These are phyloP conservation scores for Drosophila monieri DNA, from an alignment of 2,888 invertebrate species.

Conservation along the genomic window DNA sequence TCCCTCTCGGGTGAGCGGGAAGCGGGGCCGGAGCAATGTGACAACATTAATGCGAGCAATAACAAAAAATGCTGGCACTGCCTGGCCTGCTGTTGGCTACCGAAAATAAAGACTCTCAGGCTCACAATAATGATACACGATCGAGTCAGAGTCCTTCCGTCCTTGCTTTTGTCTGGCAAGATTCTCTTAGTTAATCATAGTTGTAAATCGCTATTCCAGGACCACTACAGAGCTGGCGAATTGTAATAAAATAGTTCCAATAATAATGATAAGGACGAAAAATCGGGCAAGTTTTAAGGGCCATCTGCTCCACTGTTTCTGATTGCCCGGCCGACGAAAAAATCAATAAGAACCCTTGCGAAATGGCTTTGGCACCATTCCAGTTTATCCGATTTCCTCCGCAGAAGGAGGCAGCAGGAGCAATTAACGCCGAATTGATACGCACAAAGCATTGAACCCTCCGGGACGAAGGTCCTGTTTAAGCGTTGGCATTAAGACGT, in stretches of 20 bases:
- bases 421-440: conserved; percentile 77
- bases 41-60: conserved; percentile 76
- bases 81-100: conserved; percentile 45
- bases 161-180: conserved; percentile 47
- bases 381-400: conserved; percentile 60
- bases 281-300: conserved; percentile 9
- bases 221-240: too few species aligned
- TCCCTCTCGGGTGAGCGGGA: conserved; percentile 9
- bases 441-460: conserved; percentile 72
- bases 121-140: conserved; percentile 76
- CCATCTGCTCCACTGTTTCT: conserved; percentile 24
- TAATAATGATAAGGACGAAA: background rate
- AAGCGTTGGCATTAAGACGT: conserved; percentile 75
- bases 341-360: conserved; percentile 69
- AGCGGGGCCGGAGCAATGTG: conserved; percentile 51
- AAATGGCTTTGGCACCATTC: conserved; percentile 68
- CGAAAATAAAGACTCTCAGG: conserved; percentile 77
- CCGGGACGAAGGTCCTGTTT: conserved; percentile 32
- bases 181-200: conserved; percentile 53
- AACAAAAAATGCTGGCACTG: conserved; percentile 59
- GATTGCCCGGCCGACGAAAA: conserved; percentile 38
- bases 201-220: too few species aligned
- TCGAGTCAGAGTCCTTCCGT: conserved; percentile 47
- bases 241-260: background rate
- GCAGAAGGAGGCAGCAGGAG: conserved; percentile 38